Percentiles rank a stretch among this genome's conserved stretches.
Evolutionary conservation across 1,140 invertebrate genomes (phyloP).

Genomic region (Gerris buenoi): DNA sequence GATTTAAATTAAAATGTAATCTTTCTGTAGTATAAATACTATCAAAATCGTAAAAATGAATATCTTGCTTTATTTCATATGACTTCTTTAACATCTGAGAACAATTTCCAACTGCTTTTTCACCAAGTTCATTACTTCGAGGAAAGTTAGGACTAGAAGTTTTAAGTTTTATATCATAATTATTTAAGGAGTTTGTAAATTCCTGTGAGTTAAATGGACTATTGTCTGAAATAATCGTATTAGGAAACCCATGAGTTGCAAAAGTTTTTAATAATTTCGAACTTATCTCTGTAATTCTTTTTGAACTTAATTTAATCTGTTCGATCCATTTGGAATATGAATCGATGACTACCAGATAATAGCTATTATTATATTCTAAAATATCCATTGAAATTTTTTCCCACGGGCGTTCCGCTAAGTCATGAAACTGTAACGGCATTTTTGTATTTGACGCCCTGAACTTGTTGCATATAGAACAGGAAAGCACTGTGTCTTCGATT

Average conservation of each 20-base stretch:
- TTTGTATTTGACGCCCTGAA: constrained; percentile 23
- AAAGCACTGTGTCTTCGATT: constrained; percentile 29
- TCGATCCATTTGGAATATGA: constrained; percentile 19
- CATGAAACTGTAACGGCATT: constrained; percentile 24
- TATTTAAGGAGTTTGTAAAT: constrained; percentile 7
- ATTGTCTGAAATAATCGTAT: constrained; percentile 12
- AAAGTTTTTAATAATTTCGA: background rate
- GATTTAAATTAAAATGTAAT: too few relatives aligned
- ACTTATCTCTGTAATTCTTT: background rate
- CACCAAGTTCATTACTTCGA: constrained; percentile 9
- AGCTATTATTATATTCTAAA: constrained; percentile 12
- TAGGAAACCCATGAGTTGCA: constrained; percentile 8
- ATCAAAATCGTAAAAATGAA: too few relatives aligned
- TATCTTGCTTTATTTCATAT: constrained; percentile 4
- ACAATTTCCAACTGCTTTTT: constrained; percentile 10
- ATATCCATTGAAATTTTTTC: constrained; percentile 11
- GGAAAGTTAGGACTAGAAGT: constrained; percentile 13
- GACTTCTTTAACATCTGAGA: constrained; percentile 9
- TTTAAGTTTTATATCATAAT: constrained; percentile 8
- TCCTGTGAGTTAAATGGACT: constrained; percentile 12
- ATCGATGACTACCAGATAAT: constrained; percentile 17
- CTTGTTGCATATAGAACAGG: constrained; percentile 29
- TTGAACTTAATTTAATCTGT: background rate
- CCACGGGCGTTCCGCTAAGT: constrained; percentile 11
- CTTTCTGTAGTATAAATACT: too few relatives aligned